Evolutionary conservation across 2,797 vertebrate genomes (phyloP).

Genomic region (Podarcis lilfordi): DNA sequence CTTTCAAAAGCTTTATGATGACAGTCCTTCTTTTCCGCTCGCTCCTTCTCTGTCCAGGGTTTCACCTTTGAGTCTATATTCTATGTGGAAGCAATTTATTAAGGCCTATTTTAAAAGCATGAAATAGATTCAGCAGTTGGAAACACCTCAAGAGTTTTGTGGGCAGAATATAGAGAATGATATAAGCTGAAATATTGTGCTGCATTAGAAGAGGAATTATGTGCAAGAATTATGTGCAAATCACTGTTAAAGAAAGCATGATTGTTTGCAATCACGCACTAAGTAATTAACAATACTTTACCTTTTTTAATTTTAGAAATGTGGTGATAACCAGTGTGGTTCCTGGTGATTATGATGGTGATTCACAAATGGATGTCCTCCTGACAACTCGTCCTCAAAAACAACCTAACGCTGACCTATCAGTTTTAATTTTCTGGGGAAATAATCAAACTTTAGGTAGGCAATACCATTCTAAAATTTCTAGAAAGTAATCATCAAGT

Average conservation of each 20-base stretch:
- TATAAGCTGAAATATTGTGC: background rate
- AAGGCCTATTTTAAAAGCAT: background rate
- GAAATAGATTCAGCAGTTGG: background rate
- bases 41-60: too few relatives aligned
- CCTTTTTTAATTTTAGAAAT: conserved; percentile 28
- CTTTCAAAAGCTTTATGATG: background rate
- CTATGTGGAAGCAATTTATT: background rate
- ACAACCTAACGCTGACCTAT: conserved; percentile 60
- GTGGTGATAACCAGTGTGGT: conserved; percentile 89
- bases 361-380: conserved; percentile 98
- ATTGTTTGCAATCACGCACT: background rate
- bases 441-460: conserved; percentile 94
- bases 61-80: background rate
- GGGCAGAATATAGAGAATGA: background rate
- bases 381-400: conserved; percentile 79
- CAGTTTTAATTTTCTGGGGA: conserved; percentile 90
- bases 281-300: background rate
- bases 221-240: background rate
- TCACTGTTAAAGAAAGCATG: background rate
- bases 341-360: conserved; percentile 97
- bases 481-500: too few relatives aligned
- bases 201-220: background rate
- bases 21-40: too few relatives aligned
- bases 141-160: background rate
- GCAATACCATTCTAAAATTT: conserved; percentile 11